Conservation (phyloP, 2,797 vertebrate genomes). For the Darevskia nairensis region DNA sequence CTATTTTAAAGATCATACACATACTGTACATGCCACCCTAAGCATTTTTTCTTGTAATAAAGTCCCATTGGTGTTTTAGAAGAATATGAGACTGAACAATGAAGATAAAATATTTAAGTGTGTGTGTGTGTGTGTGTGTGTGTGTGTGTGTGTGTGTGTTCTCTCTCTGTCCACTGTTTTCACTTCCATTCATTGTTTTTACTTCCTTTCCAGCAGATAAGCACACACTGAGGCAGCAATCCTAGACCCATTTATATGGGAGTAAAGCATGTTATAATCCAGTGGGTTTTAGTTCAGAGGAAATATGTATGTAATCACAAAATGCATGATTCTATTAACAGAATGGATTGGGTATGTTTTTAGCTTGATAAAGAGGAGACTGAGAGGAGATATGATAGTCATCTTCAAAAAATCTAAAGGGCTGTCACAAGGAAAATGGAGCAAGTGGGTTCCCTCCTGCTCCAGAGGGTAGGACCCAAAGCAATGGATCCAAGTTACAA, state of each 20-base stretch:
- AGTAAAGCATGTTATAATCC: background rate
- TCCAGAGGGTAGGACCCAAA: too few species aligned
- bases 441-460: too few species aligned
- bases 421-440: too few species aligned
- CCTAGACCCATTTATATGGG: too few species aligned
- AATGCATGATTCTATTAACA: too few species aligned
- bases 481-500: too few species aligned
- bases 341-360: too few species aligned
- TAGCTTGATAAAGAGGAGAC: too few species aligned
- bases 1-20: slow-evolving; percentile 25
- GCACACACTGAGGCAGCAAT: background rate
- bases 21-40: background rate
- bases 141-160: background rate
- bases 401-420: too few species aligned
- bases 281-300: background rate
- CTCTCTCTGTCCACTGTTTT: background rate
- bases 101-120: background rate
- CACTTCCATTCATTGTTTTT: background rate
- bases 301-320: background rate
- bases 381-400: too few species aligned
- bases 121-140: too few species aligned
- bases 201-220: background rate
- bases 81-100: background rate
- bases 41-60: background rate
- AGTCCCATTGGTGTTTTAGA: background rate